Evolutionary conservation across 2,888 invertebrate genomes (phyloP), one percentile per base, ranked within the genome.

Genomic region (Aspidapion aeneum): DNA sequence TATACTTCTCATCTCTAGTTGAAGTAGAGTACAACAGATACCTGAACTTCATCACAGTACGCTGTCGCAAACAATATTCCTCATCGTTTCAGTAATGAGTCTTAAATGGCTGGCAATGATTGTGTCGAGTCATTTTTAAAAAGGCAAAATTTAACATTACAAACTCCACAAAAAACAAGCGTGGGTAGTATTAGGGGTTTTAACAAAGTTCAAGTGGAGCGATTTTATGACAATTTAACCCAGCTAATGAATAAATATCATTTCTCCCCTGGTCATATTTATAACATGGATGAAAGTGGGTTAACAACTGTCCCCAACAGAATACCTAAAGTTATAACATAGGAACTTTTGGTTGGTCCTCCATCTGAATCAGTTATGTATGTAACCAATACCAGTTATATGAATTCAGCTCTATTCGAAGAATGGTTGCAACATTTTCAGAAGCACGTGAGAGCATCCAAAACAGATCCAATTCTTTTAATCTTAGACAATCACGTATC

Each of bases 141-240:
- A 57, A 49, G 19, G 16, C 57, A 57, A 12, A 57, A 61, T 52
- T 49, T 64, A 48, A 17, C 59, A 7, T 48, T 63, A 48, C 54
- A 35, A 21, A 56, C 48, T 16, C 62, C 66, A 17, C 60, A 66
- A 64, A 55, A 66, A 60, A 65, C 64, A 3, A 66, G 64, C 54
- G n/a, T 66, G n/a, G 60, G 57, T 16, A 62, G 63, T 63, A 58
- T 65, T 49, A 57, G 56, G 57, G 64, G 58, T 20, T 65, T 66
- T 20, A 66, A 65, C 21, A 57, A 55, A 19, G 55, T 12, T n/a
- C 63, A 66, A 56, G 57, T 66, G 50, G 57, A 62, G 49, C 17
- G 5, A 21, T 62, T 54, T 21, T 62, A 58, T 48, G n/a, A 58
- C 19, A 52, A 62, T 20, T 17, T 57, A n/a, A 48, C 12, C 20